Evolutionary conservation across 2,113 vertebrate genomes (phyloP).

Genomic region (Channa argus): DNA sequence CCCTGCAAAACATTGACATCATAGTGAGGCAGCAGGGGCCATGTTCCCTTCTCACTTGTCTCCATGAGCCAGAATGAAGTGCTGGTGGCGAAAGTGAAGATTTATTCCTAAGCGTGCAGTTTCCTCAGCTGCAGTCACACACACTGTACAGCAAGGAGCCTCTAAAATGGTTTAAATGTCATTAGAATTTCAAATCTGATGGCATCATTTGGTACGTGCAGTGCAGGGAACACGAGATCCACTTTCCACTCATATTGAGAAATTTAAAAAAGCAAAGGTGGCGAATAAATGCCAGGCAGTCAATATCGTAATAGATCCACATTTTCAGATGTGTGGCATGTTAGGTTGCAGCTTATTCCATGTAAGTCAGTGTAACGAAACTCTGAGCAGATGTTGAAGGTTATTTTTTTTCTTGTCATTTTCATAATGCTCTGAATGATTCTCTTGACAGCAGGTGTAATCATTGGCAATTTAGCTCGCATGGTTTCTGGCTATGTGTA

Average conservation of each 20-base stretch:
- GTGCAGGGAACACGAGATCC: not conserved
- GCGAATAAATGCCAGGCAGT: not conserved
- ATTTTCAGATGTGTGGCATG: constrained; percentile 17
- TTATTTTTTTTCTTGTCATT: constrained; percentile 6
- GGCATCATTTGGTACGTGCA: not conserved
- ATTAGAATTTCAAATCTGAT: constrained; percentile 37
- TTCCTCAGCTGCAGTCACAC: constrained; percentile 3
- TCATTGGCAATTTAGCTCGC: constrained; percentile 47
- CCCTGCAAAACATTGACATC: not conserved
- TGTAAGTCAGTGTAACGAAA: constrained; percentile 5
- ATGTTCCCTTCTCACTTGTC: not conserved
- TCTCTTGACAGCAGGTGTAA: constrained; percentile 55
- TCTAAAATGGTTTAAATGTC: not conserved
- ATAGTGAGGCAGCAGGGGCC: not conserved
- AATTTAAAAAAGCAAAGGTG: not conserved
- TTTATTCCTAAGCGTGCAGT: constrained; percentile 23
- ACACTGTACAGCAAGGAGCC: not conserved
- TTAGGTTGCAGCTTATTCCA: constrained; percentile 17
- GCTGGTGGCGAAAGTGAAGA: constrained; percentile 32
- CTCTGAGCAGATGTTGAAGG: not conserved
- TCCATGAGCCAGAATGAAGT: not conserved
- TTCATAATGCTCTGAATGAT: constrained; percentile 19
- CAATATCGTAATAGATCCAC: not conserved
- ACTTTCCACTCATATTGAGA: not conserved
- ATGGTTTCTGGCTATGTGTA: constrained; percentile 45